These are phyloP conservation scores for Aromia moschata DNA, from an alignment of 2,888 invertebrate genomes.

Conservation along the genomic window DNA sequence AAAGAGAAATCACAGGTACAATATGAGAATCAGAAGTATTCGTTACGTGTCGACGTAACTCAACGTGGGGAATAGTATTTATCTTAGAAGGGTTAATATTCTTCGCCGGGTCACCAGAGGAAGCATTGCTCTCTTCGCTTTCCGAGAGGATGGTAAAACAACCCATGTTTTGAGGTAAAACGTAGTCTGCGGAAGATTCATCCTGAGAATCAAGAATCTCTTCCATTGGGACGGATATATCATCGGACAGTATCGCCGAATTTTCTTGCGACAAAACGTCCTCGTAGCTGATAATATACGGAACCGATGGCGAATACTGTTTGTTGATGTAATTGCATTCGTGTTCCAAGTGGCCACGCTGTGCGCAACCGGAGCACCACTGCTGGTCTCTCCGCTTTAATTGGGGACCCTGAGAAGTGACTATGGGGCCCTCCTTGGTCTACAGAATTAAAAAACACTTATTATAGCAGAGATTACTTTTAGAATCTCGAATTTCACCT, in stretches of 20 bases:
- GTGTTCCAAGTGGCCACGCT: slow-evolving; percentile 60
- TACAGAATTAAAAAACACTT: not conserved
- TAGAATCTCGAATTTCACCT: too few species aligned
- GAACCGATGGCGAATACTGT: slow-evolving; percentile 48
- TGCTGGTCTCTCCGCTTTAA: slow-evolving; percentile 56
- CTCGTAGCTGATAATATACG: slow-evolving; percentile 45
- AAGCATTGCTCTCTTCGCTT: not conserved
- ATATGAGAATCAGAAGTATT: not conserved
- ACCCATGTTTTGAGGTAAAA: not conserved
- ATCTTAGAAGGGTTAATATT: not conserved
- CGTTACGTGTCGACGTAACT: not conserved
- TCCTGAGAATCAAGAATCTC: not conserved
- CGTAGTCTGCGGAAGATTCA: not conserved
- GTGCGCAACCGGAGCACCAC: slow-evolving; percentile 63
- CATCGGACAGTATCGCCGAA: not conserved
- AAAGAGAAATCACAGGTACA: not conserved
- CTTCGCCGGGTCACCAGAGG: not conserved
- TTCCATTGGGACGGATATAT: not conserved
- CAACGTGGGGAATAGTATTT: not conserved
- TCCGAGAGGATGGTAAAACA: too few species aligned
- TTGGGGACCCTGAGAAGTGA: slow-evolving; percentile 41
- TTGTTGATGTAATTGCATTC: slow-evolving; percentile 49
- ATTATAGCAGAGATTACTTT: too few species aligned
- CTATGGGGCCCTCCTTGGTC: slow-evolving; percentile 45
- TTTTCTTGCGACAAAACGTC: slow-evolving; percentile 41